A percentile compares a stretch with the other conserved stretches of the same genome.
phyloP scores from a whole-genome alignment of 2,888 invertebrate species.

The Microctonus hyperodae region DNA sequence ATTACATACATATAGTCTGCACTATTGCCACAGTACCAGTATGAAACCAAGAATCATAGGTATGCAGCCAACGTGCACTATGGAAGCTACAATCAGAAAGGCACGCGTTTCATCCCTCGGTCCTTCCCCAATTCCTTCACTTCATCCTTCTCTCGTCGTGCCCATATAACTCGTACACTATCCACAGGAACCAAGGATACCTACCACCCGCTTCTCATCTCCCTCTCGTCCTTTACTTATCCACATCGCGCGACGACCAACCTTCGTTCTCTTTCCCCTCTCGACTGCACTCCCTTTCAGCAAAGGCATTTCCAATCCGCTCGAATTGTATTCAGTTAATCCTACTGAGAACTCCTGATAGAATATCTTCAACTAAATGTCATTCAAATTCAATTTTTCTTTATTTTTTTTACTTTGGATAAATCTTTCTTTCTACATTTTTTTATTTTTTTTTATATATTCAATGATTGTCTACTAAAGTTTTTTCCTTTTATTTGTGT shows the following conservation, averaged over 20 bases:
- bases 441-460: neutral
- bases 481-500: neutral
- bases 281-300: neutral
- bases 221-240: conserved; percentile 18
- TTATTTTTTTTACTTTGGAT: neutral
- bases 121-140: conserved; percentile 32
- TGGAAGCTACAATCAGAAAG: conserved; percentile 50
- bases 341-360: conserved; percentile 5
- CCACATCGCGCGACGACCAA: conserved; percentile 35
- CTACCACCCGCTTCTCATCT: no score
- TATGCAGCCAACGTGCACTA: conserved; percentile 50
- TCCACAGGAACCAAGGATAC: no score
- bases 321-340: conserved; percentile 22
- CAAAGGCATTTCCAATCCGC: conserved; percentile 22
- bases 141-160: conserved; percentile 15
- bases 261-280: neutral
- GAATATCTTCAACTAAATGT: conserved; percentile 12
- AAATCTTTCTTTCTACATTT: neutral
- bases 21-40: conserved; percentile 15
- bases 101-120: conserved; percentile 48
- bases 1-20: no score
- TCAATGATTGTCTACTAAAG: neutral
- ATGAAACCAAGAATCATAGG: conserved; percentile 51
- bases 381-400: neutral
- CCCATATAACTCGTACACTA: no score